Base-by-base conservation (phyloP, 2,797 vertebrate species). In the Etheostoma nigrum region DNA sequence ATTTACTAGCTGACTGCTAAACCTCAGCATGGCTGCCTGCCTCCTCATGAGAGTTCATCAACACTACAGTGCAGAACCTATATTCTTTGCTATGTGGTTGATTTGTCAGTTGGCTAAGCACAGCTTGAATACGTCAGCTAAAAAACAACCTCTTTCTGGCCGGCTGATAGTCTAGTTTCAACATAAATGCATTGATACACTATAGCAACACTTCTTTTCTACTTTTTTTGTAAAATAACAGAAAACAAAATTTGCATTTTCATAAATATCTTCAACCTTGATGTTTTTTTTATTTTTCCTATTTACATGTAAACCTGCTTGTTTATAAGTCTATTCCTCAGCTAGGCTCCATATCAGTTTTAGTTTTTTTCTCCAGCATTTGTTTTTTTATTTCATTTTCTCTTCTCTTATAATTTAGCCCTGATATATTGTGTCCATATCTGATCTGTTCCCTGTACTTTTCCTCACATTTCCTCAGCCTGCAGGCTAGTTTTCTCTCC, bases 101-200 rank as follows among this genome's bases (percentile, higher is more conserved):
- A 72, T 83, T 87, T 89, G 67, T 87, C 86, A 88, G 78, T 62
- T 89, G 85, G 64, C 72, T 84, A 69, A 85, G 73, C 82, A 86
- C 78, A 86, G 87, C 63, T 81, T 89, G 77, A 79, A 67, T 40
- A 72, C 7, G 44, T 83, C 62, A 73, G 64, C 61, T 79, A 75
- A 85, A 81, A 77, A 44, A 72, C 33, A 84, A 60, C 40, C 45
- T 67, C 51, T 77, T 78, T 77, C 81, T 85, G 71, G 71, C 44
- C 59, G 48, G 23, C 65, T 42, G 25, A 23, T 19, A 53, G 45
- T 60, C 53, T 23, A 21, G 15, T 61, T 77, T 76, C 49, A 79
- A 58, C 52, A 60, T 47, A 70, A 67, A 69, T 44, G 49, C 18
- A 65, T 53, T 36, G 6, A 15, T 48, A 42, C 54, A 70, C 57